phyloP scores from a whole-genome alignment of 2,888 invertebrate species.

The Alloscopus bannaensis region DNA sequence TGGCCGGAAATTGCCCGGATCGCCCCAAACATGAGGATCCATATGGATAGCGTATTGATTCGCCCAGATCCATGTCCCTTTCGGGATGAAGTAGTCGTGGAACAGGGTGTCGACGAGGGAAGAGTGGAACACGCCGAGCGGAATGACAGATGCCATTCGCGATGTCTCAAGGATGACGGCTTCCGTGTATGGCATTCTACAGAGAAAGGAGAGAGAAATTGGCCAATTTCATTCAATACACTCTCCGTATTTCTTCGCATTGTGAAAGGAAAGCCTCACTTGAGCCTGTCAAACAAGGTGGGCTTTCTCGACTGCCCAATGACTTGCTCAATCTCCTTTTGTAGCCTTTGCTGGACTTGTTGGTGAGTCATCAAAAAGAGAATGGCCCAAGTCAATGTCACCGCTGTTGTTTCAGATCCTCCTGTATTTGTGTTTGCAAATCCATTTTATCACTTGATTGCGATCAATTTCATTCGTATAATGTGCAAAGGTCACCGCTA shows the following conservation, averaged over 20 bases:
- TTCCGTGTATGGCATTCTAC: slow-evolving; percentile 65
- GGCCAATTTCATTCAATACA: background rate
- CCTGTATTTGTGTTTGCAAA: slow-evolving; percentile 6
- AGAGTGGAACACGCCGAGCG: slow-evolving; percentile 59
- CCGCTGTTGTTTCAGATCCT: slow-evolving; percentile 54
- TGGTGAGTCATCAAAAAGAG: slow-evolving; percentile 51
- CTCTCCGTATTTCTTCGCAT: background rate
- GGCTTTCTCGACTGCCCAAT: slow-evolving; percentile 37
- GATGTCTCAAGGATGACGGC: slow-evolving; percentile 59
- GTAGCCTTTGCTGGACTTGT: slow-evolving; percentile 32
- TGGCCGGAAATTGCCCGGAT: slow-evolving; percentile 58
- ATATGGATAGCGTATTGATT: slow-evolving; percentile 55
- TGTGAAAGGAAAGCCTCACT: slow-evolving; percentile 8
- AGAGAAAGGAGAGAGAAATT: background rate
- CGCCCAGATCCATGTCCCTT: slow-evolving; percentile 53
- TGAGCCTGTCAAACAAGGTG: slow-evolving; percentile 39
- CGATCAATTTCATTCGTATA: too few species aligned
- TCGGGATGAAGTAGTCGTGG: slow-evolving; percentile 60
- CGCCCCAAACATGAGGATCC: slow-evolving; percentile 52
- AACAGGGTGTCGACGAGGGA: slow-evolving; percentile 43
- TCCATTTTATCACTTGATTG: too few species aligned
- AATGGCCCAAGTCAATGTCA: slow-evolving; percentile 49
- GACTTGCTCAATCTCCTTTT: slow-evolving; percentile 50
- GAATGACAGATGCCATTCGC: slow-evolving; percentile 49
- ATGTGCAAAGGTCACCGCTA: too few species aligned